phyloP scores from a whole-genome alignment of 2,797 vertebrate species.

The Pangasius krempfi region DNA sequence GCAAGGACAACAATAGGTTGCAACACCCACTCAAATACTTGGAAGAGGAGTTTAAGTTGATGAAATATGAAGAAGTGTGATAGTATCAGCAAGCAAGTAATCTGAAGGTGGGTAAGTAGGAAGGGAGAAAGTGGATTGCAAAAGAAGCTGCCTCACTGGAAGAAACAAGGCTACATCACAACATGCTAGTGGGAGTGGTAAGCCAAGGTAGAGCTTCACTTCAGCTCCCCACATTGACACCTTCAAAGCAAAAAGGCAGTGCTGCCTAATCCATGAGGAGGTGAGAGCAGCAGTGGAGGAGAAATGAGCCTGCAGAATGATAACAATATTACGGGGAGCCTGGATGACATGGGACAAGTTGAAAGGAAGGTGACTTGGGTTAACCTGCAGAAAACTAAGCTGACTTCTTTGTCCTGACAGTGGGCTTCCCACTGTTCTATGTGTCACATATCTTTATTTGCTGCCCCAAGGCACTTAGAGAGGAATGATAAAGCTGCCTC shows the following conservation, averaged over 20 bases:
- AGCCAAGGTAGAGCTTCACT: not conserved
- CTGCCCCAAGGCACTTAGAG: not conserved
- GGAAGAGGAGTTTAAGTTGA: not conserved
- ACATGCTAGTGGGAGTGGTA: slow-evolving; percentile 7
- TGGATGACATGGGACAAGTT: not conserved
- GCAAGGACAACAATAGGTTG: not conserved
- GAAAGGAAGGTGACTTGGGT: not conserved
- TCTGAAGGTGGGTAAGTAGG: not conserved
- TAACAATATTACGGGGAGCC: not conserved
- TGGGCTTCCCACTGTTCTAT: not conserved
- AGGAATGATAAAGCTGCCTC: not conserved
- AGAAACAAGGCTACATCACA: slow-evolving; percentile 5
- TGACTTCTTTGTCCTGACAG: not conserved
- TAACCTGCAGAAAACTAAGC: not conserved
- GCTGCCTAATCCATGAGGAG: not conserved
- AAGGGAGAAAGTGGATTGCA: not conserved
- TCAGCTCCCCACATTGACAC: not conserved
- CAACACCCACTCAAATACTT: not conserved
- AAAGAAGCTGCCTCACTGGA: not conserved
- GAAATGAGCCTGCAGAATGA: not conserved
- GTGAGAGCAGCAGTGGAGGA: not conserved
- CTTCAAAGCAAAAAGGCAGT: not conserved
- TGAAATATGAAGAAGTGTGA: slow-evolving; percentile 1
- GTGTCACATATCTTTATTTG: no score
- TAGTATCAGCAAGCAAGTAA: not conserved